These are phyloP conservation scores for Mellivora capensis DNA, from an alignment of 2,113 vertebrate species.

Conservation along the genomic window DNA sequence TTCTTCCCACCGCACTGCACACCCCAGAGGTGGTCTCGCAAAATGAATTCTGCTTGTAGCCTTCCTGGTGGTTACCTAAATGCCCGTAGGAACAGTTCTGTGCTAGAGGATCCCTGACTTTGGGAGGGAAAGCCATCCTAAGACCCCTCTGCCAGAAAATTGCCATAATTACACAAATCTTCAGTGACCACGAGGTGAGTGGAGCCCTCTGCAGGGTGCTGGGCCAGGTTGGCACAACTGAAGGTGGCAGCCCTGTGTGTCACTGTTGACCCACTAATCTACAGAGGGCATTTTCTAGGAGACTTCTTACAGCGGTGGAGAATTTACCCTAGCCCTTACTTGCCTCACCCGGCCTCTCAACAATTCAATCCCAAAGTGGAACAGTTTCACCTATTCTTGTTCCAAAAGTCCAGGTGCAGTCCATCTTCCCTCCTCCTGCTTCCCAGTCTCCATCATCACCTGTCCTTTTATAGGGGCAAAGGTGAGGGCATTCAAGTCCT, in stretches of 20 bases:
- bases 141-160: not conserved
- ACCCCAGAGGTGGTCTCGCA: not conserved
- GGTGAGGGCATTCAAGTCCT: not conserved
- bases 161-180: not conserved
- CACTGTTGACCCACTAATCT: not conserved
- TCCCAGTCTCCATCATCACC: not conserved
- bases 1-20: not conserved
- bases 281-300: not conserved
- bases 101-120: not conserved
- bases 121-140: not conserved
- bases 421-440: not conserved
- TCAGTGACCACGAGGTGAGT: not conserved
- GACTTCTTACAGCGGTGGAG: not conserved
- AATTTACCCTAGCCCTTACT: not conserved
- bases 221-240: not conserved
- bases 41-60: not conserved
- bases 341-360: not conserved
- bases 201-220: not conserved
- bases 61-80: not conserved
- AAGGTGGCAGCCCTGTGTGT: not conserved
- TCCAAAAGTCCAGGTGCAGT: not conserved
- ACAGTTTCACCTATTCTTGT: not conserved
- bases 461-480: not conserved
- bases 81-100: not conserved
- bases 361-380: not conserved